Percentiles rank a stretch among this genome's conserved stretches.
These are phyloP conservation scores for Montifringilla adamsi DNA, from an alignment of 2,113 vertebrate genomes.

Conservation along the genomic window DNA sequence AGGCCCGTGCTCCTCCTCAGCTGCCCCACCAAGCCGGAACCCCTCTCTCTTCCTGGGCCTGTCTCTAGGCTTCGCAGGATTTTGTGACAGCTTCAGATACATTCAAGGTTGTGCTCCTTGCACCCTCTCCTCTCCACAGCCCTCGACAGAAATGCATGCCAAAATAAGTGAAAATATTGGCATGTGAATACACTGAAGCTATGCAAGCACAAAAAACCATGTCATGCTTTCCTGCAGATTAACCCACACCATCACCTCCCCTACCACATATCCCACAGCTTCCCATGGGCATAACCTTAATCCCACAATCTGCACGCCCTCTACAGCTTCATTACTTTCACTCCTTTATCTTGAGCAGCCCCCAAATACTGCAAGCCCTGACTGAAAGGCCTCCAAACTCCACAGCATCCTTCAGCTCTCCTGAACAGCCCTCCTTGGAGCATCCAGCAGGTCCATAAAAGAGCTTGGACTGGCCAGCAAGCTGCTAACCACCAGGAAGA, in stretches of 20 bases:
- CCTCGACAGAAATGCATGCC: background rate
- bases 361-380: background rate
- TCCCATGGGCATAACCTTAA: background rate
- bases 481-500: background rate
- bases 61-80: background rate
- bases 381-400: background rate
- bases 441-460: background rate
- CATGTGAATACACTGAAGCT: background rate
- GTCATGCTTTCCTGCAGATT: background rate
- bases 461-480: background rate
- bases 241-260: background rate
- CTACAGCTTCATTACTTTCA: background rate
- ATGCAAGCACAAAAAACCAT: background rate
- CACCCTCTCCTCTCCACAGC: background rate
- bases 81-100: background rate
- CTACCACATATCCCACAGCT: background rate
- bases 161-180: background rate
- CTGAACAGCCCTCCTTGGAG: rapidly evolving
- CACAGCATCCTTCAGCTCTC: background rate
- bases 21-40: rapidly evolving
- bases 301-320: background rate
- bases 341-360: background rate
- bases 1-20: background rate
- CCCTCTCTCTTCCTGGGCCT: background rate
- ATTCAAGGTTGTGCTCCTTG: background rate